Evolutionary conservation across 2,113 vertebrate species (phyloP).

Genomic region (Phalacrocorax brasilianus): DNA sequence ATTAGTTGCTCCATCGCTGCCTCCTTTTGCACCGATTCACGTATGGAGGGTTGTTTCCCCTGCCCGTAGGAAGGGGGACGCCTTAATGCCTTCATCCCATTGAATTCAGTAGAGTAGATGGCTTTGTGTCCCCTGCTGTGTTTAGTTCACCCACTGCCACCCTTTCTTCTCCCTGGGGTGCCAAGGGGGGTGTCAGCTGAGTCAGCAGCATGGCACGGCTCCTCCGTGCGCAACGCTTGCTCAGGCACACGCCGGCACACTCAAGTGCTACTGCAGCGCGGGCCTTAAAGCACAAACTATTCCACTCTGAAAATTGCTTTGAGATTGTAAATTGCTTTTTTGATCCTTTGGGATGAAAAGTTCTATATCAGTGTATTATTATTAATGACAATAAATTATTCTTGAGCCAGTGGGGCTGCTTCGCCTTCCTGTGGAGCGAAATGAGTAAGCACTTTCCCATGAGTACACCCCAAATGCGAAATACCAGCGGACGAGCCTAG

Average conservation of each 20-base stretch:
- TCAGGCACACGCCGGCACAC: neutral
- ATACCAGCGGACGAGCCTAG: neutral
- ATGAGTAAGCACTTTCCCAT: neutral
- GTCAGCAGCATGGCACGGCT: neutral
- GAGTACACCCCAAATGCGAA: neutral
- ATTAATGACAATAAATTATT: constrained; percentile 57
- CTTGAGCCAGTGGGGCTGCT: neutral
- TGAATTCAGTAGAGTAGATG: neutral
- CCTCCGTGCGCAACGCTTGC: fast-evolving
- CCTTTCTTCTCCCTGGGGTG: neutral
- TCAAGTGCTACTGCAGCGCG: neutral
- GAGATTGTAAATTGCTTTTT: constrained; percentile 54
- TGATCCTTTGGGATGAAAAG: constrained; percentile 48
- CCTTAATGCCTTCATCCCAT: neutral
- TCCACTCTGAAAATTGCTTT: constrained; percentile 37
- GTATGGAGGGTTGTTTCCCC: neutral
- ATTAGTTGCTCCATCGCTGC: fast-evolving
- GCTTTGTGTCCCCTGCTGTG: fast-evolving
- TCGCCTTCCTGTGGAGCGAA: neutral
- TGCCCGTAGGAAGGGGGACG: neutral
- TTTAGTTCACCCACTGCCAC: neutral
- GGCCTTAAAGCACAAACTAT: constrained; percentile 34
- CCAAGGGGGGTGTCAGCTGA: neutral
- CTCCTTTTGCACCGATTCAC: fast-evolving
- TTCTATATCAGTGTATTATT: constrained; percentile 38